Evolutionary conservation across 2,888 invertebrate genomes (phyloP), one percentile per base, ranked within the genome.

Genomic region (Xylophagus ater): DNA sequence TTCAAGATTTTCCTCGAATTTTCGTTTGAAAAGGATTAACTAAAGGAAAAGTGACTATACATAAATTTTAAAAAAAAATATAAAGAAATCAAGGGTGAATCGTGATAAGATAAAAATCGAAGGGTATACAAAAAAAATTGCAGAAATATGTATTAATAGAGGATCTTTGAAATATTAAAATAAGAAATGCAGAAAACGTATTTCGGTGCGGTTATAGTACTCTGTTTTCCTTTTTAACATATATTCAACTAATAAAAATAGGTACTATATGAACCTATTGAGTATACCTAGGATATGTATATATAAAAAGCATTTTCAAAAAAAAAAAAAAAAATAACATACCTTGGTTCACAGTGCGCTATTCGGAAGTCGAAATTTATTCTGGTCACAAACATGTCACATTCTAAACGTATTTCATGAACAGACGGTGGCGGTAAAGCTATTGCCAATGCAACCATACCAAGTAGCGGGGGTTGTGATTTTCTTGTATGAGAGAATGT

Each of bases 321-420:
- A 34, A 18, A 10, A n/a, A 26, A 26, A 19, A 14, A 29, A 34
- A 28, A 39, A 13, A 37, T 29, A n/a, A 59, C 73, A 71, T 69
- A 90, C 90, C 83, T 84, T 58, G 94, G 93, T 64, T 96, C 96
- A 62, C 94, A 94, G 65, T 96, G 94, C 47, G 92, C 89, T 72
- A 96, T 85, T 69, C 87, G 80, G 68, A 96, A 90, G 68, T 94
- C 92, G 56, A 94, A 92, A 63, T 84, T 89, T 57, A 96, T 85
- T 58, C 93, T 78, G 44, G 90, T 94, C 54, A 96, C 94, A 66
- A 96, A 96, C 88, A 89, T 89, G 61, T 90, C 90, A 38, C 86
- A 79, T 65, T 94, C 94, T 53, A 96, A 72, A 52, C 93, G 78
- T 53, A 94, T 90, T 70, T 96, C 96, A 61, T 96, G 93, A 48